phyloP scores from a whole-genome alignment of 2,888 invertebrate species.

The Dryococelus australis region DNA sequence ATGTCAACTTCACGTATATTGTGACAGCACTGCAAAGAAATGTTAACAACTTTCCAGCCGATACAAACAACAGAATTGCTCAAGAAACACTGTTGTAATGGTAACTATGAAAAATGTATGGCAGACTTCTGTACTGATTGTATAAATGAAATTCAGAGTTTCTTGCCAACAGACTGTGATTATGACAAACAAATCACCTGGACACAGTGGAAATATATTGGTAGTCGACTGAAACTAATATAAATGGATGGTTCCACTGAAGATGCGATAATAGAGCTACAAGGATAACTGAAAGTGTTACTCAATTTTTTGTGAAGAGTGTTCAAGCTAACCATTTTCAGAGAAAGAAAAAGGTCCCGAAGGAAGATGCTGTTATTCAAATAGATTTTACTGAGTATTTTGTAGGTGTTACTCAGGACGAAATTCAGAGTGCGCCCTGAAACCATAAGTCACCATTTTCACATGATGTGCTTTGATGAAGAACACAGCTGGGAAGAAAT shows the following conservation, averaged over 20 bases:
- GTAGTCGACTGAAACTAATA: background rate
- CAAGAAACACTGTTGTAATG: background rate
- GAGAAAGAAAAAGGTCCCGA: slow-evolving; percentile 28
- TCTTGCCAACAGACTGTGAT: too few species aligned
- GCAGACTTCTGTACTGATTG: background rate
- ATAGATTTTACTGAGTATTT: slow-evolving; percentile 41
- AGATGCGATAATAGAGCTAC: background rate
- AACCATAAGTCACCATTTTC: too few species aligned
- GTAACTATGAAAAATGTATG: background rate
- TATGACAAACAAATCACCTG: too few species aligned
- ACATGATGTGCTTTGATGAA: too few species aligned
- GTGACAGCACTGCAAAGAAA: background rate
- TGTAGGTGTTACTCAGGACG: slow-evolving; percentile 33
- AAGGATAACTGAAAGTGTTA: slow-evolving; percentile 26
- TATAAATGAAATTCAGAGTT: too few species aligned
- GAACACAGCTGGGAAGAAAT: too few species aligned
- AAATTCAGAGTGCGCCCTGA: too few species aligned
- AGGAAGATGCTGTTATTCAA: slow-evolving; percentile 36
- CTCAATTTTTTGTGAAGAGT: slow-evolving; percentile 37
- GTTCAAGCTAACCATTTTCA: slow-evolving; percentile 33
- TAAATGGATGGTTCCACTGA: background rate
- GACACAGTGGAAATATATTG: background rate
- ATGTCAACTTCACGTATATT: background rate
- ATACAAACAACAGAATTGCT: background rate
- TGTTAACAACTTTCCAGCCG: background rate